A percentile compares a stretch with the other conserved stretches of the same genome.
Evolutionary conservation across 2,797 vertebrate genomes (phyloP).

Genomic region (Rachycentron canadum): DNA sequence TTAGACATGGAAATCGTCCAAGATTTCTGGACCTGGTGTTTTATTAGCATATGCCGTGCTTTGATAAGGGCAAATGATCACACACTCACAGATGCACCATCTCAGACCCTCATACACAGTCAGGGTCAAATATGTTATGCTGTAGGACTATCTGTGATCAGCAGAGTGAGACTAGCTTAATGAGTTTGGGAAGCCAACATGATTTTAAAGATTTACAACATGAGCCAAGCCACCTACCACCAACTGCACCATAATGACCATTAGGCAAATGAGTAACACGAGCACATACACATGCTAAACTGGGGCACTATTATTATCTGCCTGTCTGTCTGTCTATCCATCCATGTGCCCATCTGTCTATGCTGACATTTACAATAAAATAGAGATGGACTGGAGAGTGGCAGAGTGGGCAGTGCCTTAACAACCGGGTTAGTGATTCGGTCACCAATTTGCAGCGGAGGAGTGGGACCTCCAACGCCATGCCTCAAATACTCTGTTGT

Average conservation of each 20-base stretch:
- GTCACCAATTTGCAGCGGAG: no score
- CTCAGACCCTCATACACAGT: slow-evolving; percentile 21
- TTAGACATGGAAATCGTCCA: neutral
- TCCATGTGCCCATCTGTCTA: neutral
- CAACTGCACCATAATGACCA: slow-evolving; percentile 47
- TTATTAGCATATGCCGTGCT: slow-evolving; percentile 27
- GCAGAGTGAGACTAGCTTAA: slow-evolving; percentile 73
- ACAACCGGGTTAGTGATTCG: no score
- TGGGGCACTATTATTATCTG: neutral
- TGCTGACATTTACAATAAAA: neutral
- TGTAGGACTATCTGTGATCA: slow-evolving; percentile 64
- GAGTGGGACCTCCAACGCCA: no score
- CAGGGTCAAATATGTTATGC: slow-evolving; percentile 60
- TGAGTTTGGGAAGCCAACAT: slow-evolving; percentile 68
- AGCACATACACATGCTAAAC: neutral
- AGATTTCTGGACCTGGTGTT: slow-evolving; percentile 27
- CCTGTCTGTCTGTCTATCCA: neutral
- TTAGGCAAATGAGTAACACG: slow-evolving; percentile 47
- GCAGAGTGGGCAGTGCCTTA: no score
- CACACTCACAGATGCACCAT: neutral
- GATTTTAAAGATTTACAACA: slow-evolving; percentile 62
- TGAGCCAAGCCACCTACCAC: slow-evolving; percentile 51
- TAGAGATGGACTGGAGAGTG: no score
- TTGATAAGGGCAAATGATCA: slow-evolving; percentile 27
- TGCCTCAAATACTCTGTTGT: no score